A percentile compares a stretch with the other conserved stretches of the same genome.
These are phyloP conservation scores for Gymnocephalus cernua DNA, from an alignment of 2,113 vertebrate species.

Conservation along the genomic window DNA sequence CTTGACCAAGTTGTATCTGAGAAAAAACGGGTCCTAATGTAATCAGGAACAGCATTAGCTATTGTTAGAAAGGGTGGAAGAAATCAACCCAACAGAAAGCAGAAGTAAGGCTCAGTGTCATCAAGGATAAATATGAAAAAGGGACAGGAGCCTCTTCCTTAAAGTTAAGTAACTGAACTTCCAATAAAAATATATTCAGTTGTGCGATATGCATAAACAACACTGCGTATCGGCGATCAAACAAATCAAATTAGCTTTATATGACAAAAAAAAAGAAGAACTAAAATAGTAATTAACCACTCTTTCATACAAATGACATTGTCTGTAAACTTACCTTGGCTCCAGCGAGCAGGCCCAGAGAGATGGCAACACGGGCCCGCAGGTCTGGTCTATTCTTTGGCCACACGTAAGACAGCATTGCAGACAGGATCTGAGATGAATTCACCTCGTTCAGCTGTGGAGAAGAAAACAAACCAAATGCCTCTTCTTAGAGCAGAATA, in stretches of 20 bases:
- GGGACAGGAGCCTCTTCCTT: background rate
- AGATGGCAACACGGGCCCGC: conserved; percentile 91
- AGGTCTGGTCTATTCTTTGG: conserved; percentile 96
- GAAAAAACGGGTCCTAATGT: background rate
- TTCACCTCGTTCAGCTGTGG: conserved; percentile 93
- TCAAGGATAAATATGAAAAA: background rate
- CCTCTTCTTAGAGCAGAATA: conserved; percentile 4
- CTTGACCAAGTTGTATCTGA: background rate
- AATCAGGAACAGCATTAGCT: background rate
- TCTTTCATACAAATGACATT: background rate
- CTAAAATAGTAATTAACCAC: background rate
- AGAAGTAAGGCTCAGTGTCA: background rate
- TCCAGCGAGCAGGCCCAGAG: conserved; percentile 91
- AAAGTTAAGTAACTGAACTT: background rate
- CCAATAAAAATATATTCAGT: background rate
- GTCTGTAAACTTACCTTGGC: conserved; percentile 88
- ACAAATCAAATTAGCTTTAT: background rate
- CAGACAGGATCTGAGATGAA: conserved; percentile 89
- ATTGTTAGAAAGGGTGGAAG: background rate
- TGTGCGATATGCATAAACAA: background rate
- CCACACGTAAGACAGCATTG: conserved; percentile 97
- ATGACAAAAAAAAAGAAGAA: background rate
- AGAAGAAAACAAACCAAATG: conserved; percentile 58
- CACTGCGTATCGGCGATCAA: background rate
- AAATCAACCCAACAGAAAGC: conserved; percentile 2